Evolutionary conservation across 37 sponge, comb jelly and placozoan species (phyloP), one percentile per base, ranked within the genome.

Genomic region (Dysidea cf. avara): DNA sequence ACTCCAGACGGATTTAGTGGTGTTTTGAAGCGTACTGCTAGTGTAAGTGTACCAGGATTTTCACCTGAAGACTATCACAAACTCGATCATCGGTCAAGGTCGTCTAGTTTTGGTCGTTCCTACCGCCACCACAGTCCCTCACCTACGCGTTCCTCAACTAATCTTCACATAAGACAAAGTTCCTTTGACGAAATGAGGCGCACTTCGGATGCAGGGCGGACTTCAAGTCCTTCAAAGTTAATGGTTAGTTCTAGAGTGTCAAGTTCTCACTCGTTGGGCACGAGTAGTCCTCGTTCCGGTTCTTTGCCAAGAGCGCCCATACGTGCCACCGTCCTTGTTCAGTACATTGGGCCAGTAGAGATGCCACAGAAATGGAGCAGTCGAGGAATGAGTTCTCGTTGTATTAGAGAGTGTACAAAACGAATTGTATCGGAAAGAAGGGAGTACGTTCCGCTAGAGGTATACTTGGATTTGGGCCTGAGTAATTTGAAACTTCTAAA

Each of bases 311-410:
- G 70, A 3, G 64, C 33, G 26, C 73, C 47, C 77, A 81, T 71
- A 1, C 71, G 74, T 58, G 72, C 75, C 39, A 49, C 64, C n/a
- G 78, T 81, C 51, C 46, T 88, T 16, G 67, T 88, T 29, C 72
- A 71, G 30, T 88, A 88, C 63, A 71, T 81, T 28, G 88, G 88
- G 7, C 79, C 83, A 2, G 88, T 88, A 31, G 83, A 88, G 56
- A 78, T 88, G 52, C 88, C 88, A 2, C 43, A 67, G 21, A 70
- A 43, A 25, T 88, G 83, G 83, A 56, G 64, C 59, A 36, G 16
- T 0, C 28, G 88, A 24, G 83, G 76, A 28, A 55, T 82, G 20
- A 88, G 88, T 47, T 73, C 82, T 0, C 65, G 40, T 35, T 82
- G 83, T 43, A 53, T 88, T 20, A 72, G 79, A 33, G 88, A 88